Percentiles rank a stretch among this genome's conserved stretches.
Evolutionary conservation across 2,113 vertebrate species (phyloP).

Genomic region (Rostratula benghalensis): DNA sequence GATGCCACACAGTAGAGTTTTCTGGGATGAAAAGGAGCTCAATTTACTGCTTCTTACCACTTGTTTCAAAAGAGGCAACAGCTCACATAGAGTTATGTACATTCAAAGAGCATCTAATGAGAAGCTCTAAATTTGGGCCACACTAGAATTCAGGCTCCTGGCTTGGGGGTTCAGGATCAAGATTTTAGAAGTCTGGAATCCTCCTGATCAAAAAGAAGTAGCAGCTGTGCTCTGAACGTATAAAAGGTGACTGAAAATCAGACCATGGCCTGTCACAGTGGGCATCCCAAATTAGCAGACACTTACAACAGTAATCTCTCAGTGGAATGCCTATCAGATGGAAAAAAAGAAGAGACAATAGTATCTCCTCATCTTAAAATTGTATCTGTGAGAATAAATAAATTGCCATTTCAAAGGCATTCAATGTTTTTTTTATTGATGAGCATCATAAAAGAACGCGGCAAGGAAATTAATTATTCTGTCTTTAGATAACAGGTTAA

Average conservation of each 20-base stretch:
- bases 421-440: not conserved
- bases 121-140: not conserved
- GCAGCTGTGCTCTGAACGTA: not conserved
- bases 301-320: not conserved
- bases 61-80: not conserved
- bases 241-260: not conserved
- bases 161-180: not conserved
- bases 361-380: not conserved
- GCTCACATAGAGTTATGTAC: accelerated
- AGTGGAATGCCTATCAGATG: not conserved
- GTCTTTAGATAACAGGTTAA: not conserved
- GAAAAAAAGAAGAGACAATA: not conserved
- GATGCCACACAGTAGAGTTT: not conserved
- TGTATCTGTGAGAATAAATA: not conserved
- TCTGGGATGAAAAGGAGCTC: not conserved
- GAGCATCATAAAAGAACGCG: not conserved
- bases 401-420: not conserved
- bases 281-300: not conserved
- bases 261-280: not conserved
- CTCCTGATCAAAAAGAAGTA: not conserved
- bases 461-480: not conserved
- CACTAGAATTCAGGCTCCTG: not conserved
- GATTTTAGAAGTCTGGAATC: not conserved
- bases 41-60: not conserved
- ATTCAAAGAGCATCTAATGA: not conserved